A percentile compares a stretch with the other conserved stretches of the same genome.
Evolutionary conservation across 2,797 vertebrate species (phyloP).

Genomic region (Lagorchestes hirsutus): DNA sequence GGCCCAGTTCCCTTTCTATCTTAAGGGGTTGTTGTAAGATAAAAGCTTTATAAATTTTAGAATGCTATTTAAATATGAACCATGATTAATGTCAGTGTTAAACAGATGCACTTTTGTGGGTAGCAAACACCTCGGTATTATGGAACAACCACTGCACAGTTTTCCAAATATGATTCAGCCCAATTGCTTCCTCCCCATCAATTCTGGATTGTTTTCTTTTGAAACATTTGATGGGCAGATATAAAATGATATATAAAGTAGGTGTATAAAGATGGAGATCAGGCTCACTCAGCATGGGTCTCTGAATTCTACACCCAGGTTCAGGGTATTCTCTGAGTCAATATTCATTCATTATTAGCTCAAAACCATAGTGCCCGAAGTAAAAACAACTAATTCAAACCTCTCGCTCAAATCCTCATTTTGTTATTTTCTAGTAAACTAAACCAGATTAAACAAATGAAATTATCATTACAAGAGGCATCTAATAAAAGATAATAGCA

Average conservation of each 20-base stretch:
- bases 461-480: too few species aligned
- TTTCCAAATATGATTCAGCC: background rate
- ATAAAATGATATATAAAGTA: background rate
- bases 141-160: background rate
- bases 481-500: too few species aligned
- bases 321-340: background rate
- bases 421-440: background rate
- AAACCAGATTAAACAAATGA: too few species aligned
- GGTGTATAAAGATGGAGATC: background rate
- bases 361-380: background rate
- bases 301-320: background rate
- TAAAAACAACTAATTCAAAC: background rate
- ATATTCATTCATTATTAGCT: background rate
- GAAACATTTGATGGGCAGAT: background rate
- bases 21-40: background rate
- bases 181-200: background rate
- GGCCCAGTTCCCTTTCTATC: background rate
- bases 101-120: background rate
- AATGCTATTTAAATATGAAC: background rate
- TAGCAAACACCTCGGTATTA: background rate
- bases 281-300: background rate
- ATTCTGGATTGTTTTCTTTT: background rate
- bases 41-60: background rate
- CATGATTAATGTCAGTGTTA: background rate
- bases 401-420: background rate